Conservation (phyloP, 2,113 vertebrate genomes). For the Syngnathoides biaculeatus region DNA sequence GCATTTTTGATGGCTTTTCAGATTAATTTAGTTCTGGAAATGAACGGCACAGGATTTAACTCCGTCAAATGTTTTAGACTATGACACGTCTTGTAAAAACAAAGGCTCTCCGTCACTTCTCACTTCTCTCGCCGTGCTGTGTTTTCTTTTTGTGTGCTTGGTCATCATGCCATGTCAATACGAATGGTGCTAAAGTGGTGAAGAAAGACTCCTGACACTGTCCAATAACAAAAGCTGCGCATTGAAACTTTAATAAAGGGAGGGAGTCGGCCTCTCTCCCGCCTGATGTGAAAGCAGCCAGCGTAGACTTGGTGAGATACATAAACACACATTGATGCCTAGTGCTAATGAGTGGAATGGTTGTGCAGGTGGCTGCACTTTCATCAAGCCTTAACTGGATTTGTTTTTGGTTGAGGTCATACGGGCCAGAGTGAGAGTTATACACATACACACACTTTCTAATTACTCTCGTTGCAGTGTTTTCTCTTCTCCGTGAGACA, state of each 20-base stretch:
- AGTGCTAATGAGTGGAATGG: conserved; percentile 65
- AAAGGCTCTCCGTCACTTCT: conserved; percentile 44
- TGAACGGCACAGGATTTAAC: conserved; percentile 34
- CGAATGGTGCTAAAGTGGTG: conserved; percentile 50
- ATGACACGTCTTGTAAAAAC: conserved; percentile 56
- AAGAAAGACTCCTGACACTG: conserved; percentile 61
- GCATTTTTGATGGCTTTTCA: conserved; percentile 37
- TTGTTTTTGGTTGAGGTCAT: conserved; percentile 72
- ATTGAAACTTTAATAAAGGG: conserved; percentile 61
- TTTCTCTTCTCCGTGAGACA: conserved; percentile 69
- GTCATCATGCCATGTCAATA: conserved; percentile 65
- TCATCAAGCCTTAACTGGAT: conserved; percentile 65
- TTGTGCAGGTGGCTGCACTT: conserved; percentile 73
- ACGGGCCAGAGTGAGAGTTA: conserved; percentile 54
- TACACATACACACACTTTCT: conserved; percentile 63
- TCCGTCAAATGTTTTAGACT: conserved; percentile 47
- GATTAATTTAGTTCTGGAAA: conserved; percentile 48
- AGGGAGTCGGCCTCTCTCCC: conserved; percentile 42
- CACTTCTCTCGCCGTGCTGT: conserved; percentile 41
- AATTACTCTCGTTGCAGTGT: conserved; percentile 65
- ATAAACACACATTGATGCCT: conserved; percentile 38
- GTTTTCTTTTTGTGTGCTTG: conserved; percentile 66
- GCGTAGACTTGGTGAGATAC: conserved; percentile 38
- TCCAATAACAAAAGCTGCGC: conserved; percentile 62
- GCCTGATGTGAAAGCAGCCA: conserved; percentile 41